Percentiles rank a stretch among this genome's conserved stretches.
These are phyloP conservation scores for Anaspis maculata DNA, from an alignment of 2,888 invertebrate genomes.

Conservation along the genomic window DNA sequence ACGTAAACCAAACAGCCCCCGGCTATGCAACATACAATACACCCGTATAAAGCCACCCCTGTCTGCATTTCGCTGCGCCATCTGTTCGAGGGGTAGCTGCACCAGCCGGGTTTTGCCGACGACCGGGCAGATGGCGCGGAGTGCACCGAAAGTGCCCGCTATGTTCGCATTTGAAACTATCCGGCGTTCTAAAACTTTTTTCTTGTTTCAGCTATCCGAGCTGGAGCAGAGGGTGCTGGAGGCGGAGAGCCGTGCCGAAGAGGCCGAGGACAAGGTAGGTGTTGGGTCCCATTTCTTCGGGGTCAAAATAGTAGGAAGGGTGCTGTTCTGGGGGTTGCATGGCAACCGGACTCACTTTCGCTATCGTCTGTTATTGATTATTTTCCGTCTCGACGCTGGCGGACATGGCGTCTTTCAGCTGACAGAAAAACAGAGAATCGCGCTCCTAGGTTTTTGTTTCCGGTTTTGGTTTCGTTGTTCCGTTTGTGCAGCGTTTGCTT, in stretches of 20 bases:
- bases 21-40: constrained; percentile 11
- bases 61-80: no score
- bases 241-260: constrained; percentile 86
- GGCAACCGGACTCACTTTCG: constrained; percentile 39
- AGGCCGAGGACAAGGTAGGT: constrained; percentile 90
- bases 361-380: constrained; percentile 43
- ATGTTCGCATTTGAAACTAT: no score
- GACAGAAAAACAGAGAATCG: constrained; percentile 33
- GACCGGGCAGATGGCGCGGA: no score
- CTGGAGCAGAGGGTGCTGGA: constrained; percentile 87
- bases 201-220: constrained; percentile 79
- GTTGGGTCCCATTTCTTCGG: background rate
- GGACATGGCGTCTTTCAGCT: constrained; percentile 43
- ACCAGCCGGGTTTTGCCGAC: no score
- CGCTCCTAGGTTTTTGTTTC: constrained; percentile 29
- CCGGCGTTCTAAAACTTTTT: constrained; percentile 2
- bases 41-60: no score
- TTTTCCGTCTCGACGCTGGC: constrained; percentile 42
- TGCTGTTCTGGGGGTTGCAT: no score
- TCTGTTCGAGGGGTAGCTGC: no score
- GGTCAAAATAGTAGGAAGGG: no score
- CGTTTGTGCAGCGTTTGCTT: constrained; percentile 25
- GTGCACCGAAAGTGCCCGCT: no score
- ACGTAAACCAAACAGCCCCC: constrained; percentile 7
- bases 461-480: constrained; percentile 29